A percentile compares a stretch with the other conserved stretches of the same genome.
phyloP scores from a whole-genome alignment of 2,888 invertebrate genomes.

The Eurytoma adleriae region DNA sequence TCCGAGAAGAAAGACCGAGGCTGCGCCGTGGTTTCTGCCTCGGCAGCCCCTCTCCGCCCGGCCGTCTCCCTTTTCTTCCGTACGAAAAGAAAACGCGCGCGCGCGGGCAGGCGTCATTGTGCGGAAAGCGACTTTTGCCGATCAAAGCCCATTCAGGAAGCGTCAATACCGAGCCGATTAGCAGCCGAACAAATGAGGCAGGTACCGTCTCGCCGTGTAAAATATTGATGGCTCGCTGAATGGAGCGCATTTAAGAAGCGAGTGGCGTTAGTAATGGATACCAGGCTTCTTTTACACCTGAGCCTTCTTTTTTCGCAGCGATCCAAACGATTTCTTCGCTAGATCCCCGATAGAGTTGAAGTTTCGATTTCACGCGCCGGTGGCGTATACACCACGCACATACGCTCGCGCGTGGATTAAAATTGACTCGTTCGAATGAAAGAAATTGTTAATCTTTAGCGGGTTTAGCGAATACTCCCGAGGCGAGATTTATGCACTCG shows the following conservation, averaged over 20 bases:
- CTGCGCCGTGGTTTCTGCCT: not conserved
- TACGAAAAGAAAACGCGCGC: slow-evolving; percentile 17
- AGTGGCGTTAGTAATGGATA: slow-evolving; percentile 2
- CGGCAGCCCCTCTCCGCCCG: not conserved
- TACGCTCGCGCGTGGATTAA: too few species aligned
- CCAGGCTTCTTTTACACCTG: not conserved
- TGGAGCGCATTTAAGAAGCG: slow-evolving; percentile 20
- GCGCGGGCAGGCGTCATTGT: not conserved
- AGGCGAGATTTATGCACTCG: not conserved
- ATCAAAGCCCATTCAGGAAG: slow-evolving; percentile 43
- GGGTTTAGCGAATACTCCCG: not conserved
- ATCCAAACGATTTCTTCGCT: too few species aligned
- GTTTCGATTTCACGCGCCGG: too few species aligned
- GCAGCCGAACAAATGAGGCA: slow-evolving; percentile 34
- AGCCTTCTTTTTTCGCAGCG: too few species aligned
- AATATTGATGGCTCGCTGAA: slow-evolving; percentile 19
- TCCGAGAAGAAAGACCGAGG: slow-evolving; percentile 35
- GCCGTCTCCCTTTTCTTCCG: not conserved
- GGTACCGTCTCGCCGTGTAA: slow-evolving; percentile 13
- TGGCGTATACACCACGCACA: too few species aligned
- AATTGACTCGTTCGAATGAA: too few species aligned
- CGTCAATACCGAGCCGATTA: slow-evolving; percentile 49
- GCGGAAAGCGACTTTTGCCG: slow-evolving; percentile 40
- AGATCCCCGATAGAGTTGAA: too few species aligned
- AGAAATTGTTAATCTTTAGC: not conserved